phyloP scores from a whole-genome alignment of 1,140 invertebrate genomes.

The Pissodes strobi region DNA sequence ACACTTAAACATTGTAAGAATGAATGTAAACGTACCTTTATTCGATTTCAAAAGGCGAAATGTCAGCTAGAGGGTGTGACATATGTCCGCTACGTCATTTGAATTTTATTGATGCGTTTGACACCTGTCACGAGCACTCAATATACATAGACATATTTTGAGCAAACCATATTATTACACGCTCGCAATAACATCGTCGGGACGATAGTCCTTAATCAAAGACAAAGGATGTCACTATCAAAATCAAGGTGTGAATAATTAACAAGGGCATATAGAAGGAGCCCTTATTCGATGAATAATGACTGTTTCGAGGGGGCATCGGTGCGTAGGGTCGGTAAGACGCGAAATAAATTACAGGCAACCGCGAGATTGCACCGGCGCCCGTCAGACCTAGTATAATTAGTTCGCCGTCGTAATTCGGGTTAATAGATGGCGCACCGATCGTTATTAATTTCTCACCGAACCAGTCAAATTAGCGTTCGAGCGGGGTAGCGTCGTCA shows the following conservation, averaged over 20 bases:
- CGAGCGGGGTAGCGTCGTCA: background rate
- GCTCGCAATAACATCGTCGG: too few species aligned
- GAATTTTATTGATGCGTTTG: too few species aligned
- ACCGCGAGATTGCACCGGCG: conserved; percentile 36
- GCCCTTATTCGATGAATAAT: conserved; percentile 33
- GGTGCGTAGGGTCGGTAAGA: conserved; percentile 30
- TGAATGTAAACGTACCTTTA: too few species aligned
- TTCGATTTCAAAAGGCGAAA: too few species aligned
- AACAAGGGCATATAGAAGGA: conserved; percentile 11
- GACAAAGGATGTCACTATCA: too few species aligned
- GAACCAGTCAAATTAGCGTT: conserved; percentile 31
- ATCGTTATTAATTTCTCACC: conserved; percentile 47
- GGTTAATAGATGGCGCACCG: conserved; percentile 44
- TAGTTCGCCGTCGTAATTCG: conserved; percentile 43
- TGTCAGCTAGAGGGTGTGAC: too few species aligned
- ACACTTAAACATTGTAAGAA: too few species aligned
- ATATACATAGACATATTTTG: too few species aligned
- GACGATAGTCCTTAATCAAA: too few species aligned
- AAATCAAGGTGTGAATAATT: conserved; percentile 25
- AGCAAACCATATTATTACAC: too few species aligned
- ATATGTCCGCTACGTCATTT: too few species aligned
- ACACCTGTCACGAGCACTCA: too few species aligned
- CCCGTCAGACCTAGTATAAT: conserved; percentile 39
- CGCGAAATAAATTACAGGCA: conserved; percentile 37
- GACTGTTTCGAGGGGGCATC: conserved; percentile 30